Evolutionary conservation across 2,113 vertebrate genomes (phyloP), one percentile per base, ranked within the genome.

Genomic region (Lipophrys pholis): DNA sequence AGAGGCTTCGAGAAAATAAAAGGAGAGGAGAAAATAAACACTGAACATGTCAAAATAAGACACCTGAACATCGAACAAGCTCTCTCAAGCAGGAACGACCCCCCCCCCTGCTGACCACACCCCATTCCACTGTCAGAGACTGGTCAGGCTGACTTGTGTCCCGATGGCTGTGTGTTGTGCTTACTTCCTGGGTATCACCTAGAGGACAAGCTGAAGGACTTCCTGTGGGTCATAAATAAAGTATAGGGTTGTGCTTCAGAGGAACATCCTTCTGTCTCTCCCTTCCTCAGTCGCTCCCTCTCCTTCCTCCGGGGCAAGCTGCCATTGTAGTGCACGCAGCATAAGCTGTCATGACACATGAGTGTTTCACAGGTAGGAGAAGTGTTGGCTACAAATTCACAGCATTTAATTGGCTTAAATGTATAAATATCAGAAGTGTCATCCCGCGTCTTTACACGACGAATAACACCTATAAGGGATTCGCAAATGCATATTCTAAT

Each of bases 171-270:
- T 12, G 59, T 64, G 68, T 80, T 83, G 73, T 80, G 84, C 81
- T 87, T 76, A 89, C 84, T 93, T 91, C 90, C 89, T 90, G 90
- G 82, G 83, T 91, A 93, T 90, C 91, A 92, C 87, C 86, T 89
- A 88, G 87, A 92, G 90, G 91, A 91, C 91, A 84, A 30, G 14
- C 68, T 83, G 86, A 93, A 92, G 90, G 91, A 89, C 91, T 90
- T 92, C 90, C 89, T 90, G 89, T 88, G 86, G 86, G 88, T 87
- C 87, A 90, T 93, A 90, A 91, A 93, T 92, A 92, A 93, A 92
- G 92, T 83, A 92, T 93, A 75, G 87, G 78, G 55, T 56, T 68
- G 69, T 68, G 89, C 90, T 82, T 90, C 75, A 81, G 69, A 86
- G 74, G 73, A 90, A 78, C 84, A 86, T 80, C 85, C 83, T 68